These are phyloP conservation scores for Aurelia aurita complex sp. Pacific DNA, from an alignment of 30 jellyfish, hydroid and myxozoan genomes.

Conservation along the genomic window DNA sequence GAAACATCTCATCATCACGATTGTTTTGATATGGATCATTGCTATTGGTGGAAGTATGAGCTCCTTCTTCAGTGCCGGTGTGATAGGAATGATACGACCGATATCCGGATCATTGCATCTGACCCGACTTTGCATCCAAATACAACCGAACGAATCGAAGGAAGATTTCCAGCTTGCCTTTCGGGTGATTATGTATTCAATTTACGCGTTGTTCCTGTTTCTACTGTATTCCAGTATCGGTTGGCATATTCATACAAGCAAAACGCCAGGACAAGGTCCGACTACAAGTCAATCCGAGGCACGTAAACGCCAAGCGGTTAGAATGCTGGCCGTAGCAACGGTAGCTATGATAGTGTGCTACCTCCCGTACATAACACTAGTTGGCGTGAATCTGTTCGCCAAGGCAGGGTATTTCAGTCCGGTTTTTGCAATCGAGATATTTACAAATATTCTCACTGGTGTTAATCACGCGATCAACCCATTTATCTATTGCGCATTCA, in stretches of 20 bases:
- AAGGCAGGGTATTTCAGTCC: constrained; percentile 65
- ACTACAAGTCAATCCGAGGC: constrained; percentile 12
- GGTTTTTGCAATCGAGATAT: constrained; percentile 54
- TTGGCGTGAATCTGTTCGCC: constrained; percentile 41
- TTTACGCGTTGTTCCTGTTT: constrained; percentile 45
- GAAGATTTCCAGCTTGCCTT: constrained; percentile 54
- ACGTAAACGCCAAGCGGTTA: constrained; percentile 67
- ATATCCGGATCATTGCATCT: constrained; percentile 31
- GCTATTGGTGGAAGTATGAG: constrained; percentile 56
- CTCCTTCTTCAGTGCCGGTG: constrained; percentile 52
- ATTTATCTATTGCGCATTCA: constrained; percentile 66
- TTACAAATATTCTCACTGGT: constrained; percentile 19
- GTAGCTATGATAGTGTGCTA: constrained; percentile 41
- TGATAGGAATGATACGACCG: constrained; percentile 62
- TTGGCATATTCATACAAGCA: background rate
- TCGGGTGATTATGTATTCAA: constrained; percentile 23
- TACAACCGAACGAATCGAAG: constrained; percentile 21
- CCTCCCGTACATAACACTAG: constrained; percentile 62
- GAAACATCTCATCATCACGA: constrained; percentile 38
- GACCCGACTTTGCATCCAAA: constrained; percentile 59
- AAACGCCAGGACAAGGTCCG: constrained; percentile 36
- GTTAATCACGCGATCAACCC: constrained; percentile 62
- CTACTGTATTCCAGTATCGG: constrained; percentile 41
- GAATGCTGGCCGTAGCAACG: constrained; percentile 68
- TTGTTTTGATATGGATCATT: constrained; percentile 34